Evolutionary conservation across 2,888 invertebrate species (phyloP).

Genomic region (Nemotelus nigrinus): DNA sequence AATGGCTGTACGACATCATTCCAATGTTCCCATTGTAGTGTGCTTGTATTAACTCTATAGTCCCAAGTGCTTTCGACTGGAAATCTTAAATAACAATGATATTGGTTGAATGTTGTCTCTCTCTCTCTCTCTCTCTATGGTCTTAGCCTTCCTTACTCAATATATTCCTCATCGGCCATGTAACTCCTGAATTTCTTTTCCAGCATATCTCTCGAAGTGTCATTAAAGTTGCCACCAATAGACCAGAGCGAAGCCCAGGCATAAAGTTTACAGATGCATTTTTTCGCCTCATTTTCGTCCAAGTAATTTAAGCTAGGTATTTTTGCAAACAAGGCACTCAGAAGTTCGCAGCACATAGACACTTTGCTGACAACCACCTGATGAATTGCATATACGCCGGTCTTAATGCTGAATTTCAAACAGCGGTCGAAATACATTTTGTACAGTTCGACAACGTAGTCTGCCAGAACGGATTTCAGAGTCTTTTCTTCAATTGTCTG

Average conservation of each 20-base stretch:
- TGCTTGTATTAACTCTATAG: conserved; percentile 77
- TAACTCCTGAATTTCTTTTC: conserved; percentile 76
- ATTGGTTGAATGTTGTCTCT: conserved; percentile 44
- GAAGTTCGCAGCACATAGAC: conserved; percentile 76
- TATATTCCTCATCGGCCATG: conserved; percentile 73
- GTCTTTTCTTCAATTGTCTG: conserved; percentile 67
- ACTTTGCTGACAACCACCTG: conserved; percentile 90
- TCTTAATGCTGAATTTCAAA: conserved; percentile 72
- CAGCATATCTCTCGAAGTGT: conserved; percentile 74
- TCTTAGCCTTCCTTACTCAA: conserved; percentile 65
- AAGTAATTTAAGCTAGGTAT: conserved; percentile 68
- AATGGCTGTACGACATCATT: conserved; percentile 80
- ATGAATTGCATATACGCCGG: conserved; percentile 77
- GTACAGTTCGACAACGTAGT: conserved; percentile 76
- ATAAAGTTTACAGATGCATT: conserved; percentile 79
- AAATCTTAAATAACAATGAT: conserved; percentile 66
- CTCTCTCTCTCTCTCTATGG: conserved; percentile 43
- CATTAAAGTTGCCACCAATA: conserved; percentile 84
- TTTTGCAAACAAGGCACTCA: conserved; percentile 75
- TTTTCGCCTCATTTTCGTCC: conserved; percentile 68
- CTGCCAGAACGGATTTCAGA: conserved; percentile 69
- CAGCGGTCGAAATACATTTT: conserved; percentile 73
- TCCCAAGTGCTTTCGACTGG: conserved; percentile 80
- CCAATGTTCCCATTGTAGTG: conserved; percentile 80
- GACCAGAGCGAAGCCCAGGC: conserved; percentile 86